Percentiles rank a stretch among this genome's conserved stretches.
phyloP scores from a whole-genome alignment of 1,140 invertebrate genomes.

The Lepidurus packardi region DNA sequence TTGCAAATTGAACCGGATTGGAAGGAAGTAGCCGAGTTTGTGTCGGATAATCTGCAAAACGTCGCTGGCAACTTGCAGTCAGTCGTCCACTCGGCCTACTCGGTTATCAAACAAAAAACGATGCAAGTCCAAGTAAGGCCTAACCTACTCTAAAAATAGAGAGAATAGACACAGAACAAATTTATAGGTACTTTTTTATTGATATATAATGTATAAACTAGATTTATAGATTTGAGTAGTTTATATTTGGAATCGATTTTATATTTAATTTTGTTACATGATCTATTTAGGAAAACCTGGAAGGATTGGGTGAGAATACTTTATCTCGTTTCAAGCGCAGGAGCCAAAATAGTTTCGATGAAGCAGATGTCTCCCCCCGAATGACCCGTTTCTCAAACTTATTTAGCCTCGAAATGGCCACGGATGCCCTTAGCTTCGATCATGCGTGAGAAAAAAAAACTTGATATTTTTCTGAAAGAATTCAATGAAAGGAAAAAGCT shows the following conservation, averaged over 20 bases:
- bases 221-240: neutral
- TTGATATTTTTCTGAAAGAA: neutral
- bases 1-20: slow-evolving; percentile 20
- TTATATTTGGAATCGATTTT: neutral
- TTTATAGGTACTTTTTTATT: neutral
- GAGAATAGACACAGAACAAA: neutral
- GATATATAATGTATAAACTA: too few species aligned
- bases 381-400: neutral
- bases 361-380: slow-evolving; percentile 27
- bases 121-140: slow-evolving; percentile 48
- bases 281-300: slow-evolving; percentile 36
- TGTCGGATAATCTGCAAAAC: slow-evolving; percentile 48
- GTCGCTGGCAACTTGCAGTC: slow-evolving; percentile 43
- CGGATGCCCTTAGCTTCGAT: slow-evolving; percentile 39
- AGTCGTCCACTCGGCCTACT: slow-evolving; percentile 49
- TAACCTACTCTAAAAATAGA: neutral
- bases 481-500: neutral
- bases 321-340: slow-evolving; percentile 38
- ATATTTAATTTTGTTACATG: slow-evolving; percentile 25
- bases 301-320: slow-evolving; percentile 40
- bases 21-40: slow-evolving; percentile 41
- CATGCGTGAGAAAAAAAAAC: slow-evolving; percentile 37
- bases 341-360: slow-evolving; percentile 28
- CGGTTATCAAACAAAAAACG: slow-evolving; percentile 49
- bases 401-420: slow-evolving; percentile 38